Percentiles rank a stretch among this genome's conserved stretches.
phyloP scores from a whole-genome alignment of 2,797 vertebrate species.

The Xenopus petersii region DNA sequence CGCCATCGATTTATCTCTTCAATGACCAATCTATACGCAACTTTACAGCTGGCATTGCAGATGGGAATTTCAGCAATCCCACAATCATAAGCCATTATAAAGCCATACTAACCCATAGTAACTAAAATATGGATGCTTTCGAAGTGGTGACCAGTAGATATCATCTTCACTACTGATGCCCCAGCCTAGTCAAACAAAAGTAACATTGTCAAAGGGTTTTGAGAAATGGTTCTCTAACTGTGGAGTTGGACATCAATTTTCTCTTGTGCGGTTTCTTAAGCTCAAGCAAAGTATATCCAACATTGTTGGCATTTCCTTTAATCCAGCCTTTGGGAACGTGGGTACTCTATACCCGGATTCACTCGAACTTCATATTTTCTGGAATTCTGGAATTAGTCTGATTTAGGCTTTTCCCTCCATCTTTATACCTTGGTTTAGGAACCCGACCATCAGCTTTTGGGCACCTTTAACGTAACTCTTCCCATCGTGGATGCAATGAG shows the following conservation, averaged over 20 bases:
- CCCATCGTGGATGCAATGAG: conserved; percentile 93
- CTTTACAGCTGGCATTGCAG: no score
- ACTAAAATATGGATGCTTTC: no score
- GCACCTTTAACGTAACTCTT: conserved; percentile 96
- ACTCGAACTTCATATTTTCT: conserved; percentile 93
- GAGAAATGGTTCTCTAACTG: no score
- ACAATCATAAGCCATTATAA: no score
- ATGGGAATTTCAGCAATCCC: no score
- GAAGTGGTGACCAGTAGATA: no score
- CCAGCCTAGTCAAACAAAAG: no score
- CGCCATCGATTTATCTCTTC: no score
- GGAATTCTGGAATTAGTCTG: conserved; percentile 58
- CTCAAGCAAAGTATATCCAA: conserved; percentile 91
- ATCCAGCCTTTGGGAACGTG: conserved; percentile 98
- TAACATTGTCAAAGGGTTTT: no score
- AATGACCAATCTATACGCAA: no score
- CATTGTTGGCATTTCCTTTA: conserved; percentile 91
- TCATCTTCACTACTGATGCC: no score
- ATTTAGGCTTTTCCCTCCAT: conserved; percentile 64
- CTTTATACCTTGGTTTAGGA: conserved; percentile 81
- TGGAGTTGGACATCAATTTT: conserved; percentile 72
- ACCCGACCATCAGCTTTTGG: conserved; percentile 91
- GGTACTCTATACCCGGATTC: conserved; percentile 93
- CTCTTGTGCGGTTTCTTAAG: conserved; percentile 93
- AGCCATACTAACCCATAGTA: no score